A percentile compares a stretch with the other conserved stretches of the same genome.
Conservation (phyloP, 2,113 vertebrate species). For the Coptodon bakossiorum region DNA sequence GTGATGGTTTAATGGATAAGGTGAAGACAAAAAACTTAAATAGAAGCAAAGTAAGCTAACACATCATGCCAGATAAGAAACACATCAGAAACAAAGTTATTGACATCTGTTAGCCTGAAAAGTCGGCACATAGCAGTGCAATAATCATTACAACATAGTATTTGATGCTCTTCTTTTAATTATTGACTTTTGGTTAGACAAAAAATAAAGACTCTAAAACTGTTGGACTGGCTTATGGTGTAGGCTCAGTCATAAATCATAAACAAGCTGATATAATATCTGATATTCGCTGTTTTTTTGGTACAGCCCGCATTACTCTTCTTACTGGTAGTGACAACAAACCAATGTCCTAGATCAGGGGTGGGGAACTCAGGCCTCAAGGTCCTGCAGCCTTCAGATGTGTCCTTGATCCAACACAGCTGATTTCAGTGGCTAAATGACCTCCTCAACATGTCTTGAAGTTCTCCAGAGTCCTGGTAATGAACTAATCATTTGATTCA, state of each 20-base stretch:
- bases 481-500: not conserved
- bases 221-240: not conserved
- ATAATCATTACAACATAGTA: not conserved
- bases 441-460: not conserved
- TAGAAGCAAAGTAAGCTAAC: not conserved
- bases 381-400: not conserved
- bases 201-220: not conserved
- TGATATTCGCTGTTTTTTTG: not conserved
- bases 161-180: not conserved
- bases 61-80: not conserved
- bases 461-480: not conserved
- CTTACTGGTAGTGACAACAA: not conserved
- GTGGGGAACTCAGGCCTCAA: not conserved
- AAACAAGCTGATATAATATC: not conserved
- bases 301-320: not conserved
- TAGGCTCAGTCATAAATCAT: not conserved
- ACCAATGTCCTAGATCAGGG: not conserved
- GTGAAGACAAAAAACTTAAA: not conserved
- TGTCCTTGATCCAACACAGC: not conserved
- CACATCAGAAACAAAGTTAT: not conserved
- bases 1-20: not conserved
- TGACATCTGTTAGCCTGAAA: not conserved
- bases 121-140: not conserved
- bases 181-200: not conserved
- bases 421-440: not conserved